Conservation (phyloP, 1,140 invertebrate genomes). For the Mactra quadrangularis region DNA sequence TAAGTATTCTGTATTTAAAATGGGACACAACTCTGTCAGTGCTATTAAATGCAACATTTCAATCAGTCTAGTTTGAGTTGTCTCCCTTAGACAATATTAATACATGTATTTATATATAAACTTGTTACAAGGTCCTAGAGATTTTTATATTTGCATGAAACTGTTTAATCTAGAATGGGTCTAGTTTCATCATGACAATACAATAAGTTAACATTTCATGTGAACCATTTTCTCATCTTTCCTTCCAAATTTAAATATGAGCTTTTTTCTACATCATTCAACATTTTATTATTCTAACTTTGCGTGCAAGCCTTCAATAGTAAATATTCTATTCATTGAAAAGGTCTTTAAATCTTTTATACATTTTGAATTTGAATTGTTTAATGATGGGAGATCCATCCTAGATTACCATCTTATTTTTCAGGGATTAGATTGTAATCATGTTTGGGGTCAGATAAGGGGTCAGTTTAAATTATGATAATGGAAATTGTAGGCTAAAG, state of each 20-base stretch:
- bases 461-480: conserved; percentile 36
- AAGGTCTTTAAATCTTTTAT: conserved; percentile 58
- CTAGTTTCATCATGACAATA: neutral
- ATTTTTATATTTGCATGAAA: no score
- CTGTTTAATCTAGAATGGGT: neutral
- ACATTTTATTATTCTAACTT: conserved; percentile 47
- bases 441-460: conserved; percentile 1
- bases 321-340: conserved; percentile 32
- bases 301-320: conserved; percentile 53
- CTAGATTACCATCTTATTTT: conserved; percentile 52
- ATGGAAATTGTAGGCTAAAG: neutral
- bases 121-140: no score
- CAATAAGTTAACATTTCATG: conserved; percentile 5
- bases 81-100: conserved; percentile 14
- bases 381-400: conserved; percentile 33
- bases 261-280: conserved; percentile 8
- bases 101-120: neutral
- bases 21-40: conserved; percentile 9
- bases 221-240: conserved; percentile 25
- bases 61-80: no score
- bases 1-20: no score
- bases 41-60: no score
- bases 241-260: conserved; percentile 10
- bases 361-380: conserved; percentile 40
- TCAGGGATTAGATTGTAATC: conserved; percentile 42